Evolutionary conservation across 2,113 vertebrate genomes (phyloP), one percentile per base, ranked within the genome.

Genomic region (Agapornis roseicollis): DNA sequence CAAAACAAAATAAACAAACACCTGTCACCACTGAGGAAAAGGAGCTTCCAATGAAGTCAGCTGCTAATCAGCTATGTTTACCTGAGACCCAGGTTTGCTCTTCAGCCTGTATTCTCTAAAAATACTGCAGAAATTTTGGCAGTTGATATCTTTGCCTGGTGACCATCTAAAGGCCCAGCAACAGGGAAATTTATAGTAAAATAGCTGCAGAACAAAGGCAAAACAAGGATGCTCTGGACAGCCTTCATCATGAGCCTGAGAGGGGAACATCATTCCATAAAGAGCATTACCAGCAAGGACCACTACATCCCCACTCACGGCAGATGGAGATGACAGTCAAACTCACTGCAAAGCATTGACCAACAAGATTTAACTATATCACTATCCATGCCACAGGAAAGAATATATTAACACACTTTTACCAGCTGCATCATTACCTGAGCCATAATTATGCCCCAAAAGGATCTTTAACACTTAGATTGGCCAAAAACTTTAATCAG

Each of bases 221-320:
- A 33, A 89, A 79, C 4, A 49, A 16, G 37, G 16, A 33, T 56
- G 46, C 24, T 76, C 63, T 55, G 6, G 44, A 63, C n/a, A 81
- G 28, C n/a, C 68, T 81, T 65, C 39, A 11, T 44, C 24, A 27
- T 1, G 13, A 15, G 17, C 9, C 13, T 53, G 35, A 63, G 13
- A 78, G 29, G 11, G 18, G 11, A 76, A 41, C 28, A 71, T 6
- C 63, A 49, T 53, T 72, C 39, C 55, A 56, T 7, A 58, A 72
- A 4, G 8, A 84, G 42, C 11, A 78, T 23, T 28, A 31, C 13
- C 53, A 71, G n/a, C 42, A 47, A 10, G 29, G 70, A 23, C 72
- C 41, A 18, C 7, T 8, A 71, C 11, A 50, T 23, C 33, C 74
- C 17, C 9, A 0, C 9, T 18, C 56, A 52, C 2, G 0, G 41